Percentiles rank a stretch among this genome's conserved stretches.
phyloP scores from a whole-genome alignment of 2,797 vertebrate genomes.

The Phoeniculus purpureus region DNA sequence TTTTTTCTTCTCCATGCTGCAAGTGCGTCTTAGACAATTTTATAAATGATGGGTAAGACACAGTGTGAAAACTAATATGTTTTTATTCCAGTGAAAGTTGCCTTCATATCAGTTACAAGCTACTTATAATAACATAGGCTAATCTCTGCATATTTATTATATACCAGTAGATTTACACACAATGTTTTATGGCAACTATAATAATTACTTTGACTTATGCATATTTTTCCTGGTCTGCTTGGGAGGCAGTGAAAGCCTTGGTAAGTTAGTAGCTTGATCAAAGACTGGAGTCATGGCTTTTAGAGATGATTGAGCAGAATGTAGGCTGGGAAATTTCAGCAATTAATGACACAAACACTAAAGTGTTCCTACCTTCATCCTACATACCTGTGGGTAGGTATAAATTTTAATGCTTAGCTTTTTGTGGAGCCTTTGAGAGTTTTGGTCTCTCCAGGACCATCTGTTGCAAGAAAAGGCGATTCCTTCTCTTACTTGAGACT shows the following conservation, averaged over 20 bases:
- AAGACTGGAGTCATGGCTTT: background rate
- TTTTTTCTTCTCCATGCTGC: constrained; percentile 84
- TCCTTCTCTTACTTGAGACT: background rate
- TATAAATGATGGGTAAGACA: constrained; percentile 86
- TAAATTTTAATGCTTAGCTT: background rate
- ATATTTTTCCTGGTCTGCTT: constrained; percentile 30
- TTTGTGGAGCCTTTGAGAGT: background rate
- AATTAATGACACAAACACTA: background rate
- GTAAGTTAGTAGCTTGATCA: constrained; percentile 11
- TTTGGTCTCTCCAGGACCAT: background rate
- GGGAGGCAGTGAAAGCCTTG: background rate
- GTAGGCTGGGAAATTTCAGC: background rate
- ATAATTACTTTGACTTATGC: constrained; percentile 13
- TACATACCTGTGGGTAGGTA: background rate
- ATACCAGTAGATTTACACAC: background rate
- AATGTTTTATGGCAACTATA: constrained; percentile 3
- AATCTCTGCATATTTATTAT: constrained; percentile 1
- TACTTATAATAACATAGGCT: background rate
- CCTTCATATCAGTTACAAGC: constrained; percentile 13
- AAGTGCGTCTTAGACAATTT: constrained; percentile 84
- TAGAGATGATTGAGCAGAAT: background rate
- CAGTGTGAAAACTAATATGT: constrained; percentile 60
- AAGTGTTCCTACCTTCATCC: background rate
- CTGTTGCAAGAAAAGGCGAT: background rate
- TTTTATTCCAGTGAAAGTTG: constrained; percentile 40